A percentile compares a stretch with the other conserved stretches of the same genome.
phyloP scores from a whole-genome alignment of 2,113 vertebrate species.

The Girardinichthys multiradiatus region DNA sequence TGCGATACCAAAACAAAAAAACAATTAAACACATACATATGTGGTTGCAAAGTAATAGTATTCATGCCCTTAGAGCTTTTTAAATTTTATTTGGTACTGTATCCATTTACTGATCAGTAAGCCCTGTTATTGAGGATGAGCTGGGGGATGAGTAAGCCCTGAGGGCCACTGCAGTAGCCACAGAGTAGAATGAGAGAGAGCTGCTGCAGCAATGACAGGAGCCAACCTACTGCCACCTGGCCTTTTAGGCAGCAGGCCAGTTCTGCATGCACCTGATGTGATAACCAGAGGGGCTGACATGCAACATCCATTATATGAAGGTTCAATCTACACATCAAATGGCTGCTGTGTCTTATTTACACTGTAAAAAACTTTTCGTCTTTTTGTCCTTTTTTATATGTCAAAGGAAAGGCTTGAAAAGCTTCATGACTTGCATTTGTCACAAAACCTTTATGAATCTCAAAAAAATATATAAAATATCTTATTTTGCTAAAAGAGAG shows the following conservation, averaged over 20 bases:
- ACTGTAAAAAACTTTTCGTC: conserved; percentile 48
- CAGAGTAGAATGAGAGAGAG: conserved; percentile 31
- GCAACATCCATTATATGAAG: conserved; percentile 54
- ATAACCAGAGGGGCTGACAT: conserved; percentile 48
- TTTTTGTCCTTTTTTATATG: conserved; percentile 8
- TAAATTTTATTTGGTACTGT: too few species aligned
- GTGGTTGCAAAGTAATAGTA: neutral
- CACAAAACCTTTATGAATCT: neutral
- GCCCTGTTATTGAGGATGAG: neutral
- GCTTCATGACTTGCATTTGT: conserved; percentile 11
- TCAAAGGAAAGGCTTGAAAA: conserved; percentile 11
- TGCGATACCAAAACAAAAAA: neutral
- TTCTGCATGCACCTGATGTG: conserved; percentile 22
- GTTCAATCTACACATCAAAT: conserved; percentile 68
- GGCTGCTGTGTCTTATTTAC: conserved; percentile 43
- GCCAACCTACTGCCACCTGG: conserved; percentile 54
- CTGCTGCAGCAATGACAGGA: conserved; percentile 31
- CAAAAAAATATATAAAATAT: neutral
- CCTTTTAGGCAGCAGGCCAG: conserved; percentile 39
- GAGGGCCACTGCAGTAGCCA: conserved; percentile 22
- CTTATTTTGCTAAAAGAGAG: neutral
- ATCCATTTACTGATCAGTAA: neutral
- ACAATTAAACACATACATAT: neutral
- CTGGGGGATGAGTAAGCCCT: neutral
- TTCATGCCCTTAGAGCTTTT: too few species aligned